These are phyloP conservation scores for Melieria omissa DNA, from an alignment of 2,888 invertebrate species.

Conservation along the genomic window DNA sequence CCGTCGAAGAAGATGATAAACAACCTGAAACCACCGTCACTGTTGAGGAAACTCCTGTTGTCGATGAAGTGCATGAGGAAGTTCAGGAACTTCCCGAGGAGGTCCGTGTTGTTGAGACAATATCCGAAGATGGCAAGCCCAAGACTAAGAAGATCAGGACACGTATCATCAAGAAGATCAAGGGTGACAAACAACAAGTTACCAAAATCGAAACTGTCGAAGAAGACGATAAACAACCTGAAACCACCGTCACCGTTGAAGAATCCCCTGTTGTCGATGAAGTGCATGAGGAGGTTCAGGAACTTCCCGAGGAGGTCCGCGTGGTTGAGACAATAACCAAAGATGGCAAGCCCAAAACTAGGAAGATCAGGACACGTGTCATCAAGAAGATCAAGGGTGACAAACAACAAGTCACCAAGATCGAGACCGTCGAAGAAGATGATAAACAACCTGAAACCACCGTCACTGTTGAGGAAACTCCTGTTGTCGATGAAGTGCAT, in stretches of 20 bases:
- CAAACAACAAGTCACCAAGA: conserved; percentile 61
- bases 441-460: no score
- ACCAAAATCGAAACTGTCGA: conserved; percentile 60
- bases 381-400: conserved; percentile 56
- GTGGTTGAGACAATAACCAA: conserved; percentile 39
- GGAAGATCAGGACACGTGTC: conserved; percentile 57
- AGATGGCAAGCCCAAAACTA: conserved; percentile 51
- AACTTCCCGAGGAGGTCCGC: conserved; percentile 39
- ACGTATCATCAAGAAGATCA: conserved; percentile 44
- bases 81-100: conserved; percentile 42
- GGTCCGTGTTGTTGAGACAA: conserved; percentile 39
- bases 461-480: no score
- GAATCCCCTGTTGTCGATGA: conserved; percentile 43
- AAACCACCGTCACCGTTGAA: conserved; percentile 55
- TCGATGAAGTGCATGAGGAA: conserved; percentile 24
- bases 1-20: conserved; percentile 47
- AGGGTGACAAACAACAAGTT: conserved; percentile 49
- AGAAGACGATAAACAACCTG: conserved; percentile 60
- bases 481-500: no score
- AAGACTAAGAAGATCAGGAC: conserved; percentile 45
- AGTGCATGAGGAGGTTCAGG: not conserved
- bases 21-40: conserved; percentile 43
- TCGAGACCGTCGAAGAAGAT: conserved; percentile 61
- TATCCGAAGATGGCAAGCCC: conserved; percentile 43
- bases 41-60: conserved; percentile 38